Percentiles rank a stretch among this genome's conserved stretches.
These are phyloP conservation scores for Eilema sororculum DNA, from an alignment of 2,888 invertebrate genomes.

Conservation along the genomic window DNA sequence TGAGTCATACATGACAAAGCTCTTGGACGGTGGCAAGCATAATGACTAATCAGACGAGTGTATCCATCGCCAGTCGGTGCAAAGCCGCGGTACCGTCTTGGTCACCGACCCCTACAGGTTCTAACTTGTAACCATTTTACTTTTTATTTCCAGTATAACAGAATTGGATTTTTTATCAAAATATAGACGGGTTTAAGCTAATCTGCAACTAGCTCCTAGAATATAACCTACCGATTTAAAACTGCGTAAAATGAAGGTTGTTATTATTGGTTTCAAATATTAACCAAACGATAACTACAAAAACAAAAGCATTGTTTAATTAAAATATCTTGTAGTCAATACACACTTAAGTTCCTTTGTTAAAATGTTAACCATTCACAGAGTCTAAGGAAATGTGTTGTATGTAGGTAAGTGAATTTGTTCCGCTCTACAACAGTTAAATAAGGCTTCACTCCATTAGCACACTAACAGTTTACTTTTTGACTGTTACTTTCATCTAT, in stretches of 20 bases:
- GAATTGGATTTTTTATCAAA: neutral
- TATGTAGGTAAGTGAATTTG: constrained; percentile 15
- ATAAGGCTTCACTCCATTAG: constrained; percentile 20
- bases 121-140: constrained; percentile 84
- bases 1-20: constrained; percentile 61
- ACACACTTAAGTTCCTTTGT: constrained; percentile 5
- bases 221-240: neutral
- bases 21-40: constrained; percentile 65
- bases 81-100: constrained; percentile 63
- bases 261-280: neutral
- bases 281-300: neutral
- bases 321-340: neutral
- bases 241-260: neutral
- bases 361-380: constrained; percentile 8
- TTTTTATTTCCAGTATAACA: constrained; percentile 69
- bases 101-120: constrained; percentile 85
- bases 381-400: constrained; percentile 1
- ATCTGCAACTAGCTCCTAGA: neutral
- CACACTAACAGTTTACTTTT: constrained; percentile 21
- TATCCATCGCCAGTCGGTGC: constrained; percentile 70
- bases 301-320: constrained; percentile 1
- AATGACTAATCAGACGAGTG: constrained; percentile 77
- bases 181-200: neutral
- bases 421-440: constrained; percentile 21
- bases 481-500: constrained; percentile 35